Percentiles rank a stretch among this genome's conserved stretches.
phyloP scores from a whole-genome alignment of 2,797 vertebrate species.

The Moxostoma hubbsi region DNA sequence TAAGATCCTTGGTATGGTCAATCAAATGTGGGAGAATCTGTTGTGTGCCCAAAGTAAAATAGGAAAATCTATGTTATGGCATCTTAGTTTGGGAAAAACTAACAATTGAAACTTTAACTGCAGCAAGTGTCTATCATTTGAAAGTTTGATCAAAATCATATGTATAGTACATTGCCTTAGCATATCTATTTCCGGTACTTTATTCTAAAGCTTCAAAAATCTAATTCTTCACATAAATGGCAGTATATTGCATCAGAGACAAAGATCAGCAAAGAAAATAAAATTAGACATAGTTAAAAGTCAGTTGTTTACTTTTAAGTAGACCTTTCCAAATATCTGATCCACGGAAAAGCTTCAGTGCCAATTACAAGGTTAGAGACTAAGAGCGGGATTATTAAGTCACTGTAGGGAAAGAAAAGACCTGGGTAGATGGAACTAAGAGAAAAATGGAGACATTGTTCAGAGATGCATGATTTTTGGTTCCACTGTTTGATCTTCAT shows the following conservation, averaged over 20 bases:
- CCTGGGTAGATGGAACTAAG: not conserved
- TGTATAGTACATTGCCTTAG: not conserved
- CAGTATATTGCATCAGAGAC: conserved; percentile 22
- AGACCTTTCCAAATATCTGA: conserved; percentile 21
- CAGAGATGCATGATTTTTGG: not conserved
- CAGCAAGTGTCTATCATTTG: too few relatives aligned
- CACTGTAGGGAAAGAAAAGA: conserved; percentile 24
- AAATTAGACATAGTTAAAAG: conserved; percentile 40
- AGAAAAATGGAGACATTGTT: not conserved
- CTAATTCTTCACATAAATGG: conserved; percentile 30
- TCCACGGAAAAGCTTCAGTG: conserved; percentile 22
- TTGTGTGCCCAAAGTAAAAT: conserved; percentile 26
- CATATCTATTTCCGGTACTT: not conserved
- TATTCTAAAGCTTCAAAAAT: conserved; percentile 16
- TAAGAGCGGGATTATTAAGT: not conserved
- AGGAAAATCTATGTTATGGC: conserved; percentile 28
- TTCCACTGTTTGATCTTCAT: conserved; percentile 46
- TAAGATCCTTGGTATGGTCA: conserved; percentile 48
- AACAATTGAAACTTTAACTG: too few relatives aligned
- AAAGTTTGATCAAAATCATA: too few relatives aligned
- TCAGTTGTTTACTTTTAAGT: conserved; percentile 44
- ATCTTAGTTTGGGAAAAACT: conserved; percentile 39
- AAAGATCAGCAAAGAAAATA: conserved; percentile 25
- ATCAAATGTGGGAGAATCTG: conserved; percentile 53
- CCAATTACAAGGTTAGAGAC: conserved; percentile 30